phyloP scores from a whole-genome alignment of 2,113 vertebrate genomes.

The Myiozetetes cayanensis region DNA sequence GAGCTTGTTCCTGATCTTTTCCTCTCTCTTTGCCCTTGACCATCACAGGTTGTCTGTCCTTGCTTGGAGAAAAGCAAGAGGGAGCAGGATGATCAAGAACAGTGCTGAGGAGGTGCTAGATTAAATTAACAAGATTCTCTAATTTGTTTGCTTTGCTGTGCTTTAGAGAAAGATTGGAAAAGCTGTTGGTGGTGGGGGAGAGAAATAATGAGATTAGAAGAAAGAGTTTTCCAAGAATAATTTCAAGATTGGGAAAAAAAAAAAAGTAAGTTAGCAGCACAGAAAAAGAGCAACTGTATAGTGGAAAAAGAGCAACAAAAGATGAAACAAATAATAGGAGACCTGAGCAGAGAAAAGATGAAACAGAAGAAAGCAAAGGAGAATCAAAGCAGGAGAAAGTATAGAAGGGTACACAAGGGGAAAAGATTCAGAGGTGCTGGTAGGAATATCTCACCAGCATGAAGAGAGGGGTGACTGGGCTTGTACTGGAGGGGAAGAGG shows the following conservation, averaged over 20 bases:
- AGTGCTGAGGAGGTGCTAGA: neutral
- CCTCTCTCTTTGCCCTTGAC: neutral
- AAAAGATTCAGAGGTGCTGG: neutral
- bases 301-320: neutral
- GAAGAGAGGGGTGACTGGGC: neutral
- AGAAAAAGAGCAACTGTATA: neutral
- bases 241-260: neutral
- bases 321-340: constrained; percentile 5
- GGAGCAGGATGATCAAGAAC: neutral
- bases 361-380: constrained; percentile 5
- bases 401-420: neutral
- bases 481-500: neutral
- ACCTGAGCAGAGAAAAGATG: neutral
- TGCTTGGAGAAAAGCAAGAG: neutral
- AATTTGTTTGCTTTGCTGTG: neutral
- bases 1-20: accelerated
- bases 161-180: neutral
- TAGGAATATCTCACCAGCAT: neutral
- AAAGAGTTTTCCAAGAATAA: neutral
- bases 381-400: neutral
- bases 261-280: neutral
- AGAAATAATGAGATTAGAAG: neutral
- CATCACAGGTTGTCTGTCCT: neutral
- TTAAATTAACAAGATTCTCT: neutral
- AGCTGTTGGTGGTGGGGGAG: neutral